A percentile compares a stretch with the other conserved stretches of the same genome.
Evolutionary conservation across 2,888 invertebrate species (phyloP).

Genomic region (Teleiodes luculella): DNA sequence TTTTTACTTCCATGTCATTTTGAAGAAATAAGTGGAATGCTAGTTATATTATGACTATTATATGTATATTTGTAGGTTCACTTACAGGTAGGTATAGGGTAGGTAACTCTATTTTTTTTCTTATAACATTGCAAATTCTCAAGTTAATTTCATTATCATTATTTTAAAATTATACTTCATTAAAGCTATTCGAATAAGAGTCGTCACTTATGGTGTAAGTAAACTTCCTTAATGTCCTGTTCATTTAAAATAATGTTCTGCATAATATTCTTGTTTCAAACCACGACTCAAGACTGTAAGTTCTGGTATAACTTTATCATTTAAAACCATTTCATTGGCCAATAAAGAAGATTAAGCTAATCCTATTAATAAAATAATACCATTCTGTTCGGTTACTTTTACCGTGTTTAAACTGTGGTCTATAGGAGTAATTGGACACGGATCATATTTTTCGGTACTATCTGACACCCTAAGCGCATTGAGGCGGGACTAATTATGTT

Average conservation of each 20-base stretch:
- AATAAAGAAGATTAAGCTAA: constrained; percentile 9
- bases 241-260: constrained; percentile 9
- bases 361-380: constrained; percentile 9
- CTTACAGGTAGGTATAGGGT: too few species aligned
- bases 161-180: too few species aligned
- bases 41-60: too few species aligned
- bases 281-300: constrained; percentile 6
- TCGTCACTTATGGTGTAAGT: neutral
- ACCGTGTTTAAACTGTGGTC: neutral
- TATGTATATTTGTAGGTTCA: too few species aligned
- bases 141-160: too few species aligned
- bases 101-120: too few species aligned
- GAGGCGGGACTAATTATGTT: constrained; percentile 8
- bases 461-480: constrained; percentile 11
- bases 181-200: neutral
- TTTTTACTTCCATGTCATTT: too few species aligned
- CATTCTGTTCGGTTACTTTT: constrained; percentile 6
- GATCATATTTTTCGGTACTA: constrained; percentile 12
- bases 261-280: constrained; percentile 14
- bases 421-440: constrained; percentile 12
- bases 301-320: constrained; percentile 10
- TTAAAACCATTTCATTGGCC: constrained; percentile 3
- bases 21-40: too few species aligned
- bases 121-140: too few species aligned
- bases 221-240: constrained; percentile 8